Percentiles rank a stretch among this genome's conserved stretches.
These are phyloP conservation scores for Apteryx owenii DNA, from an alignment of 2,113 vertebrate species.

Conservation along the genomic window DNA sequence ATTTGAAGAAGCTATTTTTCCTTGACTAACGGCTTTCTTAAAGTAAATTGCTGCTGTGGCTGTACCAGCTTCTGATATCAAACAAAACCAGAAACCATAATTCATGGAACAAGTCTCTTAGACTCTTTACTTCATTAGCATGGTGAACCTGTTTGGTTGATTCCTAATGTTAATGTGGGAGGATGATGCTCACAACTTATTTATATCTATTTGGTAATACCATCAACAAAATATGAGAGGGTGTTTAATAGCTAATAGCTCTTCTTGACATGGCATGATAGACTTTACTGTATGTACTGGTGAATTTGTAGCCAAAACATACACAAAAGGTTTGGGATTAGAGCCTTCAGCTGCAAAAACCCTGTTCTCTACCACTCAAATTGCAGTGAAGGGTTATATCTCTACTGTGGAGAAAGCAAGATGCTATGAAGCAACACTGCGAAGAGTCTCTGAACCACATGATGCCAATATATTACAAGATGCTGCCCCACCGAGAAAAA, in stretches of 20 bases:
- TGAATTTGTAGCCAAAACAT: neutral
- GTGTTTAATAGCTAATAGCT: neutral
- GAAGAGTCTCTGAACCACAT: neutral
- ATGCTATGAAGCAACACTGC: neutral
- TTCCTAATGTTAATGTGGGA: neutral
- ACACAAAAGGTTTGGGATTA: neutral
- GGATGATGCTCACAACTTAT: neutral
- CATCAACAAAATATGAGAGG: neutral
- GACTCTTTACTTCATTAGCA: neutral
- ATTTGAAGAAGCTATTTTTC: neutral
- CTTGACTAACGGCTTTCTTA: neutral
- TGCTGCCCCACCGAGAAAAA: neutral
- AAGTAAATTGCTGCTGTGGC: neutral
- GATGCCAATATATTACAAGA: neutral
- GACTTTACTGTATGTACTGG: neutral
- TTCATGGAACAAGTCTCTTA: neutral
- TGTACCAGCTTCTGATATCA: neutral
- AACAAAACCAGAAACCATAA: neutral
- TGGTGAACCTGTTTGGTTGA: neutral
- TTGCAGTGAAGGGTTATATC: neutral
- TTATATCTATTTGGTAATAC: neutral
- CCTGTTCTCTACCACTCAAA: neutral
- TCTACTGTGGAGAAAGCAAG: neutral
- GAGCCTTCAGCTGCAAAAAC: neutral
- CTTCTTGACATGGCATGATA: neutral